phyloP scores from a whole-genome alignment of 2,797 vertebrate genomes.

The Scleropages formosus region DNA sequence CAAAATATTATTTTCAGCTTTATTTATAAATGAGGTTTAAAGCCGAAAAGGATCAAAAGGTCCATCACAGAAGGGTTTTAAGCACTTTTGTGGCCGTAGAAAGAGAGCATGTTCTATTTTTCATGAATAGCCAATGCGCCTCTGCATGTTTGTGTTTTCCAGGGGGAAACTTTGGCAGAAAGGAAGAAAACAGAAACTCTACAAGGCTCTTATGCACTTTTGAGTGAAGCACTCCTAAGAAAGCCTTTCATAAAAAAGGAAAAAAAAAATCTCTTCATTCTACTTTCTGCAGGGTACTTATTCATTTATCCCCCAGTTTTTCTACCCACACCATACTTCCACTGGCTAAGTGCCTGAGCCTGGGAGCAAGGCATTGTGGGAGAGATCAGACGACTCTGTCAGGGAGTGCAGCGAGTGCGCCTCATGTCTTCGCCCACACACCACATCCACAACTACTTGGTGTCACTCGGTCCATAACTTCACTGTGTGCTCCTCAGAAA shows the following conservation, averaged over 20 bases:
- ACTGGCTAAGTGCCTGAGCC: slow-evolving; percentile 1
- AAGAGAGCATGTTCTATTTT: neutral
- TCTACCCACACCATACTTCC: neutral
- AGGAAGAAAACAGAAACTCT: neutral
- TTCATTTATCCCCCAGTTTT: slow-evolving; percentile 2
- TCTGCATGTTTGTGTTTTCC: neutral
- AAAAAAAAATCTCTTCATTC: neutral
- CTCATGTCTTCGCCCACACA: neutral
- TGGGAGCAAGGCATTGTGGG: neutral
- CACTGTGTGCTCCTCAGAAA: too few species aligned
- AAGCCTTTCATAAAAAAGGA: neutral
- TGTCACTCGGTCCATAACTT: too few species aligned
- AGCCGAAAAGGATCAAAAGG: neutral
- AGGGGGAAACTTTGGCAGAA: neutral
- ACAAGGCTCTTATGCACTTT: neutral
- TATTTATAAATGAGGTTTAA: neutral
- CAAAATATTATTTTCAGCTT: neutral
- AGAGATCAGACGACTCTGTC: neutral
- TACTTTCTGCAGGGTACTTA: neutral
- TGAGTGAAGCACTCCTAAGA: neutral
- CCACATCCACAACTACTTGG: neutral
- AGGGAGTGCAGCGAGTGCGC: neutral
- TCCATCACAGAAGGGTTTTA: neutral
- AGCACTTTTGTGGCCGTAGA: neutral
- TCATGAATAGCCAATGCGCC: neutral